These are phyloP conservation scores for Diplazon laetatorius DNA, from an alignment of 2,888 invertebrate species.

Conservation along the genomic window DNA sequence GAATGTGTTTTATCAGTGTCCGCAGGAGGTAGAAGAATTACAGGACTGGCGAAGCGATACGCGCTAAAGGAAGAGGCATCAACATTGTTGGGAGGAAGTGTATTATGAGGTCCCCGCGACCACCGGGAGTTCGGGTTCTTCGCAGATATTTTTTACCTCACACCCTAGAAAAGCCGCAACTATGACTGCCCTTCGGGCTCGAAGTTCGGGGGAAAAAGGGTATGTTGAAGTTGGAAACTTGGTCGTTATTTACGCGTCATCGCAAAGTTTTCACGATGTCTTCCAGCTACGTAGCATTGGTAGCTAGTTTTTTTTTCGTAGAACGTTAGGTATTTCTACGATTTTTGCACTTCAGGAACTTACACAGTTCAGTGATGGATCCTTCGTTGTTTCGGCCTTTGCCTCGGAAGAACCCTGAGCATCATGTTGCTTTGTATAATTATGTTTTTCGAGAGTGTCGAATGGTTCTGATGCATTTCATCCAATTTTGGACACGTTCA, in stretches of 20 bases:
- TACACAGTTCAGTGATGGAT: constrained; percentile 37
- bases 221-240: constrained; percentile 79
- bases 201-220: constrained; percentile 70
- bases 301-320: constrained; percentile 43
- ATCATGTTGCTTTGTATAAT: constrained; percentile 43
- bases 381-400: constrained; percentile 56
- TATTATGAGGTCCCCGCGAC: constrained; percentile 74
- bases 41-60: constrained; percentile 42
- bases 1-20: constrained; percentile 74
- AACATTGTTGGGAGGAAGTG: constrained; percentile 67
- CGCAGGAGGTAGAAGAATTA: constrained; percentile 71
- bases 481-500: no score
- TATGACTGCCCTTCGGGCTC: constrained; percentile 44
- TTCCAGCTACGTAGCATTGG: constrained; percentile 69
- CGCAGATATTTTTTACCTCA: constrained; percentile 49
- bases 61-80: constrained; percentile 40
- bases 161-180: constrained; percentile 68
- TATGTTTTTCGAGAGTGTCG: no score
- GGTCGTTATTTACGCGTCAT: constrained; percentile 79
- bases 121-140: constrained; percentile 62
- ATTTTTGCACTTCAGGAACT: constrained; percentile 45
- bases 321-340: constrained; percentile 57
- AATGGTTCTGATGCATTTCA: no score
- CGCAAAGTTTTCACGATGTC: constrained; percentile 76
- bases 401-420: constrained; percentile 43